Evolutionary conservation across 2,888 invertebrate genomes (phyloP).

Genomic region (Melieria crassipennis): DNA sequence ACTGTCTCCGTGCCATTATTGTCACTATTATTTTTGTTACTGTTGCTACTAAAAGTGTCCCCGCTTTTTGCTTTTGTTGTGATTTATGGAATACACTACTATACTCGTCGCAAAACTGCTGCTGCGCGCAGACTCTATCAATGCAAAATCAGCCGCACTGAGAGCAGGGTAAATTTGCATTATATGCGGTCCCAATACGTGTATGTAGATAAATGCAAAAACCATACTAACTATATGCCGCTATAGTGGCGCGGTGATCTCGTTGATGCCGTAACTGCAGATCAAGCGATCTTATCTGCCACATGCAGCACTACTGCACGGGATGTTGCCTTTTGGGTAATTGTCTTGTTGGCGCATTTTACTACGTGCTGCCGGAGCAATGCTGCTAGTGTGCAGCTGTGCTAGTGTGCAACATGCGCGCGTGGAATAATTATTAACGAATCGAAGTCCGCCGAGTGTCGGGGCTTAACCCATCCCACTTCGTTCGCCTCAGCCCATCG

Average conservation of each 20-base stretch:
- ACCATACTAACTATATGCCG: conserved; percentile 41
- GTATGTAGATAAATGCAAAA: conserved; percentile 54
- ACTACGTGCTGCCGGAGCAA: too few species aligned
- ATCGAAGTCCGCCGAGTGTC: background rate
- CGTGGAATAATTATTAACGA: conserved; percentile 39
- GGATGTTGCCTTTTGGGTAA: conserved; percentile 8
- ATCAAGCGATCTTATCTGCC: conserved; percentile 10
- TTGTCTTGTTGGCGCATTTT: conserved; percentile 9
- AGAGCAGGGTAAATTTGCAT: conserved; percentile 53
- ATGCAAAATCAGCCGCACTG: background rate
- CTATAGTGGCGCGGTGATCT: conserved; percentile 2
- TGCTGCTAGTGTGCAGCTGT: too few species aligned
- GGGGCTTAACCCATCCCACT: too few species aligned
- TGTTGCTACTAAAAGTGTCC: background rate
- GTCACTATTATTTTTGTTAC: background rate
- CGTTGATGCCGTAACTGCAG: conserved; percentile 33
- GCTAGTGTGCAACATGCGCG: conserved; percentile 3
- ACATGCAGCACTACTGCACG: background rate
- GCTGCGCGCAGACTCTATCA: background rate
- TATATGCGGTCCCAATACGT: conserved; percentile 51
- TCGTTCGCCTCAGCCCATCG: background rate
- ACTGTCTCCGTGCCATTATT: background rate
- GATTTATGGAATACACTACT: conserved; percentile 50
- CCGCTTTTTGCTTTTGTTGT: conserved; percentile 44
- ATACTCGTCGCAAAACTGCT: conserved; percentile 16